A percentile compares a stretch with the other conserved stretches of the same genome.
Conservation (phyloP, 2,113 vertebrate genomes). For the Anguilla rostrata region DNA sequence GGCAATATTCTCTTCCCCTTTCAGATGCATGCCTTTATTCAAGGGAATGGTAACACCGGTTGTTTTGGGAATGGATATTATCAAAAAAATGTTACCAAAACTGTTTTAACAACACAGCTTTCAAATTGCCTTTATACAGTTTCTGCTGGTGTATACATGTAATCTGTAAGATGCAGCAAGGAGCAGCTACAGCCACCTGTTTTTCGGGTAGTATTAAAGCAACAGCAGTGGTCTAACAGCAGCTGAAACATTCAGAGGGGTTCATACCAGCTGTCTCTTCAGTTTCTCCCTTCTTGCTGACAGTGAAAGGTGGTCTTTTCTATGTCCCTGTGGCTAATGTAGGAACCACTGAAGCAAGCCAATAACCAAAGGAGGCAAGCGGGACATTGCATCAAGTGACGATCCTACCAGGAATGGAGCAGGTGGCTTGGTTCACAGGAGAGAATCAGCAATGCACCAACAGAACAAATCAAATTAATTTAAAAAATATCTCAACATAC, state of each 20-base stretch:
- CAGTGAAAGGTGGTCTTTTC: conserved; percentile 11
- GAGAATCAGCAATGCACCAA: conserved; percentile 15
- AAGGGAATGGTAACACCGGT: not conserved
- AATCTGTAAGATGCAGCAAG: not conserved
- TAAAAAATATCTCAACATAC: conserved; percentile 16
- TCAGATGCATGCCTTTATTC: not conserved
- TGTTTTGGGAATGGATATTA: not conserved
- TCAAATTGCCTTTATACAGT: not conserved
- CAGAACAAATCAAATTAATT: conserved; percentile 28
- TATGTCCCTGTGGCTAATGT: conserved; percentile 25
- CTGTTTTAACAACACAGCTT: not conserved
- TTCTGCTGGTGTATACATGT: too few species aligned
- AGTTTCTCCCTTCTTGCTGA: conserved; percentile 12
- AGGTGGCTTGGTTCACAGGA: conserved; percentile 29
- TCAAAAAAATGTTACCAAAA: not conserved
- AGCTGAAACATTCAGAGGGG: not conserved
- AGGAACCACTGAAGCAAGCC: conserved; percentile 25
- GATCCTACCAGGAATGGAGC: conserved; percentile 27
- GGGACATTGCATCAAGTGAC: conserved; percentile 20
- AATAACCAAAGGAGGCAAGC: not conserved
- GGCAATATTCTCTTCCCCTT: not conserved
- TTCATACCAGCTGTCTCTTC: conserved; percentile 9
- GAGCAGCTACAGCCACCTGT: not conserved
- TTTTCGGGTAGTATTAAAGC: not conserved
- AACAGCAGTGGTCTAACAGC: conserved; percentile 11